Percentiles rank a stretch among this genome's conserved stretches.
phyloP scores from a whole-genome alignment of 2,113 vertebrate species.

The Conger conger region DNA sequence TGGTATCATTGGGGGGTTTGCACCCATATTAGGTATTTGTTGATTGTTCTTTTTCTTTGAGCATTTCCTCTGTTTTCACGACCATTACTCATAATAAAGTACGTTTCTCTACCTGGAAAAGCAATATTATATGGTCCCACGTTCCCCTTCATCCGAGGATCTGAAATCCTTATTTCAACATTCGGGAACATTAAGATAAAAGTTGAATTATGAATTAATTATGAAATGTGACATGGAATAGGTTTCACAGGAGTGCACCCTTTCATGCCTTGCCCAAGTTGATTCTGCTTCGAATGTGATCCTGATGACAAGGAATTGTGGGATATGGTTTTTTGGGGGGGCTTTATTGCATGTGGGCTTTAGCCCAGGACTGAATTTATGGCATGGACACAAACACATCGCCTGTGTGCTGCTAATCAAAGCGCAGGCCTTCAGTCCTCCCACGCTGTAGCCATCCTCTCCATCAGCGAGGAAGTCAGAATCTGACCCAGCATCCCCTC shows the following conservation, averaged over 20 bases:
- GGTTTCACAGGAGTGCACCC: background rate
- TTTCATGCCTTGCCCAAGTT: background rate
- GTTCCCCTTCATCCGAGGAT: background rate
- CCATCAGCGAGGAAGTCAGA: slow-evolving; percentile 69
- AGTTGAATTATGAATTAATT: background rate
- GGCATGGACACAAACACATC: background rate
- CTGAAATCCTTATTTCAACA: background rate
- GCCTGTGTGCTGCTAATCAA: slow-evolving; percentile 39
- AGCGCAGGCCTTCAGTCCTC: slow-evolving; percentile 47
- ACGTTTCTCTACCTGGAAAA: background rate
- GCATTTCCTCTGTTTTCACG: background rate
- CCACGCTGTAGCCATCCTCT: slow-evolving; percentile 63
- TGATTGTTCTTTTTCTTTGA: background rate
- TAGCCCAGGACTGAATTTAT: background rate
- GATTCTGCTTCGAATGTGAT: background rate
- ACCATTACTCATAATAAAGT: background rate
- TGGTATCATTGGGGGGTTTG: too few relatives aligned
- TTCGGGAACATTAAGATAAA: background rate
- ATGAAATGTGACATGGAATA: background rate
- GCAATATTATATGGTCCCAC: background rate
- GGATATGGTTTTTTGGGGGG: background rate
- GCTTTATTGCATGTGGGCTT: background rate
- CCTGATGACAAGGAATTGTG: background rate
- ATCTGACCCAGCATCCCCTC: slow-evolving; percentile 71
- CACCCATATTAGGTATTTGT: too few relatives aligned